Evolutionary conservation across 2,888 invertebrate species (phyloP).

Genomic region (Drosophila paranaensis): DNA sequence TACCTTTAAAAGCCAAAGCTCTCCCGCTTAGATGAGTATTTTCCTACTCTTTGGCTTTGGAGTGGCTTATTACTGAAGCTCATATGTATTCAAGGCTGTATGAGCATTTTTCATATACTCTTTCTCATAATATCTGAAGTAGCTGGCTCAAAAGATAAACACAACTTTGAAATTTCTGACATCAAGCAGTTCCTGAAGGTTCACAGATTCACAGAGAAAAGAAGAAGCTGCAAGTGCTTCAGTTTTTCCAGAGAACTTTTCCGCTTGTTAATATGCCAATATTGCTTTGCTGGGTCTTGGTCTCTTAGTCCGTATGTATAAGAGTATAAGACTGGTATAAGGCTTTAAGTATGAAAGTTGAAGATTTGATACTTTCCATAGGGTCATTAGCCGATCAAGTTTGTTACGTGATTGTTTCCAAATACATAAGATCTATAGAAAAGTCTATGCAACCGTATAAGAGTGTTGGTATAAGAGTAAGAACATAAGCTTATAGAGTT

Average conservation of each 20-base stretch:
- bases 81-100: neutral
- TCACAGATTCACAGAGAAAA: neutral
- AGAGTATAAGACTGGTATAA: no score
- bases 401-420: no score
- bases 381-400: no score
- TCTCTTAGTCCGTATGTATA: no score
- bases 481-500: no score
- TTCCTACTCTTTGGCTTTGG: neutral
- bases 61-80: neutral
- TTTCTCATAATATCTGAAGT: neutral
- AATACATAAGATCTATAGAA: no score
- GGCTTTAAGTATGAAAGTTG: no score
- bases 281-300: no score
- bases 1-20: neutral
- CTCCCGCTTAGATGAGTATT: neutral
- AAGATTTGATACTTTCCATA: no score
- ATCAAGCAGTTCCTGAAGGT: neutral
- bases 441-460: no score
- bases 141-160: neutral
- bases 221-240: neutral
- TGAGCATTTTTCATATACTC: neutral
- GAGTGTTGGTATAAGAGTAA: no score
- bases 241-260: neutral
- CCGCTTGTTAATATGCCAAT: neutral
- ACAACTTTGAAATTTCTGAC: neutral